phyloP scores from a whole-genome alignment of 2,888 invertebrate species.

The Microplitis deprimator region DNA sequence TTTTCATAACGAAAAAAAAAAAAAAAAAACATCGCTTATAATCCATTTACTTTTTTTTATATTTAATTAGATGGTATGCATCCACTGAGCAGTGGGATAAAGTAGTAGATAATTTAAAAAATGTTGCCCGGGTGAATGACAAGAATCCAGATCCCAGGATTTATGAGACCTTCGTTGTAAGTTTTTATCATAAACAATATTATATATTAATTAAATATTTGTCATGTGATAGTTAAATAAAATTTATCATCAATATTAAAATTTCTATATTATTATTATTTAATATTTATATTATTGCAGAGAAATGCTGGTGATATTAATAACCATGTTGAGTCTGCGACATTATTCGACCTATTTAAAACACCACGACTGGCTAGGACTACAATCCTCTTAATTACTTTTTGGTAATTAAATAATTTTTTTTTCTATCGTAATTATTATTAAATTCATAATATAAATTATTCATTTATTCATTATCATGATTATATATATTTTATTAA shows the following conservation, averaged over 20 bases:
- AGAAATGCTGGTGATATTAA: constrained; percentile 61
- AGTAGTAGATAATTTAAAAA: constrained; percentile 72
- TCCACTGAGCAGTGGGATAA: constrained; percentile 72
- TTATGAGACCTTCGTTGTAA: constrained; percentile 70
- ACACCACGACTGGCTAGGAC: constrained; percentile 72
- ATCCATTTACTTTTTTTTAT: constrained; percentile 32
- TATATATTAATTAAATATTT: not conserved
- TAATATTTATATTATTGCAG: constrained; percentile 52
- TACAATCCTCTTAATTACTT: constrained; percentile 70
- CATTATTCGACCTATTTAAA: constrained; percentile 71
- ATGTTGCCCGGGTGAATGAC: constrained; percentile 72
- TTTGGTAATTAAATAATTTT: constrained; percentile 67
- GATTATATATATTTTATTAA: not conserved
- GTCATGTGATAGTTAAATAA: too few species aligned
- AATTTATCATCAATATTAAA: not conserved
- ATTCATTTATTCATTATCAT: not conserved
- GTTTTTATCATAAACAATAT: not conserved
- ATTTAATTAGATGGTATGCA: constrained; percentile 72
- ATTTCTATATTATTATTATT: constrained; percentile 10
- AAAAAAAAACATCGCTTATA: constrained; percentile 2
- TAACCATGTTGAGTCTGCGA: constrained; percentile 63
- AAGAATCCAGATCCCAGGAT: constrained; percentile 69
- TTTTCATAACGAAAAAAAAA: not conserved
- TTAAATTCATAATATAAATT: not conserved
- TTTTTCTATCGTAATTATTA: not conserved